Evolutionary conservation across 2,888 invertebrate genomes (phyloP).

Genomic region (Meteorus cinctellus): DNA sequence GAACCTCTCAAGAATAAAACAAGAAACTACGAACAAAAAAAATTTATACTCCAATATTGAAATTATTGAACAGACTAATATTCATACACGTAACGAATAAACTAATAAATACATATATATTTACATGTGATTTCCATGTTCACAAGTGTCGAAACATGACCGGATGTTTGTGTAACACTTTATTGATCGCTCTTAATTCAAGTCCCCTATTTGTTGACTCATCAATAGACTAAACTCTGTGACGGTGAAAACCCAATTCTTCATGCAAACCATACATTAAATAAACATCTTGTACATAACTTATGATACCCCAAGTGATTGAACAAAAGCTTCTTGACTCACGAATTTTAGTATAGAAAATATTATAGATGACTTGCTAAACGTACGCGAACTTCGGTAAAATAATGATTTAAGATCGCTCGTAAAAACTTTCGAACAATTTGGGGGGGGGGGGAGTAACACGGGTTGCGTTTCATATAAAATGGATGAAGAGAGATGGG

Average conservation of each 20-base stretch:
- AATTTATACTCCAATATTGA: too few species aligned
- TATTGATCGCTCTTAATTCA: conserved; percentile 62
- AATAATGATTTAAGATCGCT: conserved; percentile 39
- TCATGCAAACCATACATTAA: background rate
- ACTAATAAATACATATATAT: background rate
- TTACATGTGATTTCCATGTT: background rate
- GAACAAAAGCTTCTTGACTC: conserved; percentile 21
- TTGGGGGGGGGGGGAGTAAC: conserved; percentile 34
- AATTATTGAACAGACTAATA: background rate
- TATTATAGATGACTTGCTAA: conserved; percentile 19
- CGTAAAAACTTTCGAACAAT: conserved; percentile 44
- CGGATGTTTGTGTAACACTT: conserved; percentile 64
- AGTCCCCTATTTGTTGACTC: conserved; percentile 45
- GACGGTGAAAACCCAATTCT: background rate
- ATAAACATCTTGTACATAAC: background rate
- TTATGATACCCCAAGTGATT: conserved; percentile 3
- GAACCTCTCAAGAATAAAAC: too few species aligned
- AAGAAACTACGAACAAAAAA: too few species aligned
- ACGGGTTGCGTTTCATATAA: conserved; percentile 34
- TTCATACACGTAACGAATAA: background rate
- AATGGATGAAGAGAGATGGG: background rate
- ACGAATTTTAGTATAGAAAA: conserved; percentile 18
- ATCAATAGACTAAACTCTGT: conserved; percentile 10
- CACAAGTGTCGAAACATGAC: conserved; percentile 54
- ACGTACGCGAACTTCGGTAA: conserved; percentile 25